These are phyloP conservation scores for Camponotus fellah DNA, from an alignment of 2,888 invertebrate species.

Conservation along the genomic window DNA sequence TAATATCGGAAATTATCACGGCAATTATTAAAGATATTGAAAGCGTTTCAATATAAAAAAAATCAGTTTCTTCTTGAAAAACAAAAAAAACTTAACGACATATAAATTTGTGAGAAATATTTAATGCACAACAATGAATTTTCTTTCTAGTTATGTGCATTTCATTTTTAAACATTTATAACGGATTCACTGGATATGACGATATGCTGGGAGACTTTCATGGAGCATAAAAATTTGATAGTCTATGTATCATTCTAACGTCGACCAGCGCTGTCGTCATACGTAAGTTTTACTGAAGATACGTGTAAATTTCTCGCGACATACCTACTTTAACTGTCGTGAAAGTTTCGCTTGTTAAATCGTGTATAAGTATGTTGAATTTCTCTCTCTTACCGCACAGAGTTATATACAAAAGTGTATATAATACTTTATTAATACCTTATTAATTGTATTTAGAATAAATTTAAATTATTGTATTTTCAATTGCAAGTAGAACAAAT, in stretches of 20 bases:
- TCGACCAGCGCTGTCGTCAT: constrained; percentile 24
- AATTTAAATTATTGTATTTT: neutral
- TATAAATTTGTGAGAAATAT: neutral
- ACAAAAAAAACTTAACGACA: neutral
- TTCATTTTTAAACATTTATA: constrained; percentile 31
- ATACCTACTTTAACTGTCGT: constrained; percentile 47
- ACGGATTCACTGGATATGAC: neutral
- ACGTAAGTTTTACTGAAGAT: constrained; percentile 47
- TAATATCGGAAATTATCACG: too few species aligned
- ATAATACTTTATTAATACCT: neutral
- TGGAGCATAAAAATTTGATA: constrained; percentile 18
- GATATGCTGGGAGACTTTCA: constrained; percentile 11
- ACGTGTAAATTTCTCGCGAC: constrained; percentile 45
- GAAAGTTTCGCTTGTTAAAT: constrained; percentile 31
- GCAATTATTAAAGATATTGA: neutral
- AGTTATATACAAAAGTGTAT: neutral
- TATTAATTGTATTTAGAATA: constrained; percentile 7
- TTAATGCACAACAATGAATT: too few species aligned
- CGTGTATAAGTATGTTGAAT: constrained; percentile 8
- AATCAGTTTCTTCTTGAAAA: neutral
- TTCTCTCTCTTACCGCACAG: neutral
- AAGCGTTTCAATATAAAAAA: neutral
- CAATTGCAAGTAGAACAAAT: too few species aligned
- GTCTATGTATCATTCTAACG: constrained; percentile 28
- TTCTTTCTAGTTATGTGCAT: neutral